Percentiles rank a stretch among this genome's conserved stretches.
Conservation (phyloP, 2,113 vertebrate species). For the Psittacula cyanocephala region DNA sequence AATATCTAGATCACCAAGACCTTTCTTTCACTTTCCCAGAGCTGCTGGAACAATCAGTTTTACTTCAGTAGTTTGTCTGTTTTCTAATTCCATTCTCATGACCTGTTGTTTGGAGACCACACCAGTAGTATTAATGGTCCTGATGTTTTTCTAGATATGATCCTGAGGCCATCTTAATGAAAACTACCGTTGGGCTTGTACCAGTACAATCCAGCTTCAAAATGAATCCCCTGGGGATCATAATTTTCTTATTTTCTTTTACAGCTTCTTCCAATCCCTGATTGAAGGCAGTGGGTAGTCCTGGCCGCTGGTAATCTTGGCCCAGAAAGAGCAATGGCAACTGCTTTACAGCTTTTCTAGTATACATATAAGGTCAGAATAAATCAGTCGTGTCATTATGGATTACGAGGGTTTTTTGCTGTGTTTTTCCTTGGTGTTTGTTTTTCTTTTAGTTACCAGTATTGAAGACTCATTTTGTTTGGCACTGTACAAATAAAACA, state of each 20-base stretch:
- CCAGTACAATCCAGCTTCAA: neutral
- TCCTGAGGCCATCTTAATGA: neutral
- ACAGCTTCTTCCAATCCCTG: neutral
- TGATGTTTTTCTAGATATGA: neutral
- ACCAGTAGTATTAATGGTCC: neutral
- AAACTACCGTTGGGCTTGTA: neutral
- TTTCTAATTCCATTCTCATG: neutral
- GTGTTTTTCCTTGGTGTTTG: rapidly evolving
- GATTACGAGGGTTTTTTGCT: neutral
- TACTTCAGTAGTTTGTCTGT: neutral
- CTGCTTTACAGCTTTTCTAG: neutral
- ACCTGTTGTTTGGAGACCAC: rapidly evolving
- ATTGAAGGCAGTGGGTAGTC: neutral
- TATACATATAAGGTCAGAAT: neutral
- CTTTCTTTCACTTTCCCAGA: neutral
- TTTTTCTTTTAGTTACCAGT: neutral
- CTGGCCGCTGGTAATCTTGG: neutral
- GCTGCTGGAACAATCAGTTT: neutral
- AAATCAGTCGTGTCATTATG: neutral
- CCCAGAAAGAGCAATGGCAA: neutral
- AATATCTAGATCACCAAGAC: neutral
- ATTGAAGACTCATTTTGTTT: neutral
- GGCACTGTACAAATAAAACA: neutral
- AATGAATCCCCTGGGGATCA: rapidly evolving
- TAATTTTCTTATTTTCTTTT: neutral